Base-by-base conservation (phyloP, 2,797 vertebrate species). In the Kryptolebias ocellatus region DNA sequence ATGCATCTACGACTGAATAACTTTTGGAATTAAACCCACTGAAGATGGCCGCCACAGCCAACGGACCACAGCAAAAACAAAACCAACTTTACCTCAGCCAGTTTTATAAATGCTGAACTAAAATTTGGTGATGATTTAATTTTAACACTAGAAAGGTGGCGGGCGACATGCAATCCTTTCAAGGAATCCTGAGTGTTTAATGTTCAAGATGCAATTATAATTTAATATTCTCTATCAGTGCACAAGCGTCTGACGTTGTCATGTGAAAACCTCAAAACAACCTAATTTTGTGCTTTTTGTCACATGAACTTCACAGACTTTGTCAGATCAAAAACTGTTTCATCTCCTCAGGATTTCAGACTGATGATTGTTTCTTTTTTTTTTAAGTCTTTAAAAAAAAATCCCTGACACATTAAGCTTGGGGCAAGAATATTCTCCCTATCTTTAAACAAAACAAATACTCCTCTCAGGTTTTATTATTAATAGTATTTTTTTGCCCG, bases 381-480 rank as follows among this genome's bases (percentile, higher is more conserved):
- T 46, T 15, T 66, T 20, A 58, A 64, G 2, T 27, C n/a, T 1
- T 54, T 24, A 34, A 77, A 74, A 81, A 55, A 18, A 50, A 24
- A 20, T 11, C 10, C 47, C 39, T 29, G 62, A 61, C 54, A 72
- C 59, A 67, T 76, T 70, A 57, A 73, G 31, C 70, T 60, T 34
- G 47, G 62, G 20, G 76, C 28, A 64, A 75, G 50, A 54, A 53
- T 64, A 5, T 74, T 77, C 24, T 49, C 27, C 46, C 3, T 17
- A 6, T 18, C 57, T 28, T 70, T 57, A 56, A 73, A 81, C 61
- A 60, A 83, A 68, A 47, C 20, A 84, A 70, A 78, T 62, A 64
- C 52, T 37, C 59, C 64, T 59, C 28, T 68, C 28, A 57, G 58
- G 64, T 74, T 66, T 74, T 15, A 52, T 20, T 3, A 31, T 24